Base-by-base conservation (phyloP, 1,140 invertebrate species). In the Drosophila paulistorum region DNA sequence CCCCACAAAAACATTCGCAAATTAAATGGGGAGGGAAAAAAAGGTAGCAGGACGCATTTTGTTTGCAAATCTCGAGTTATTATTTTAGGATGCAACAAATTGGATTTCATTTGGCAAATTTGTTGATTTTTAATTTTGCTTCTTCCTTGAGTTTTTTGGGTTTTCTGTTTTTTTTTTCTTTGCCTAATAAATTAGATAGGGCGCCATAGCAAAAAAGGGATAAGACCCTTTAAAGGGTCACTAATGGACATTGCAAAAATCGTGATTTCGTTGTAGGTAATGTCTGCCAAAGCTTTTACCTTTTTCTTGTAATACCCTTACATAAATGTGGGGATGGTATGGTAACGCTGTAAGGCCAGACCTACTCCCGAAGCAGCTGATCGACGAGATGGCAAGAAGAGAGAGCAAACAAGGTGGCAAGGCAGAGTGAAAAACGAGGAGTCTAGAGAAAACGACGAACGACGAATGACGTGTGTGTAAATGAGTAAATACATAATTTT, bases 81-180 rank as follows among this genome's bases (percentile, higher is more conserved):
- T 85, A 73, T 85, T 76, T 85, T 70, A 82, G 83, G 83, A 68
- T 48, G 63, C 57, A 55, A 58, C 60, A 73, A 87, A 82, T 76
- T 82, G 79, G 79, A 82, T 85, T 87, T 68, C 68, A 87, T 85
- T 76, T 81, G 71, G 75, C 73, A 77, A 76, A 82, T 82, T 85
- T 87, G 83, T 87, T 85, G 85, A 73, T 79, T 85, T 85, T 82
- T 82, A 85, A 85, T 87, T 87, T 77, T 45, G 45, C 66, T 59
- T 58, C 45, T 68, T 51, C 11, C 23, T 62, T 60, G 1, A 13
- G 4, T 39, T 39, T 11, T 11, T 11, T 13, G 11, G 37, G 37
- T 39, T 39, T 13, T 39, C 11, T 11, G 3, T 39, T 39, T 39
- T 39, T 2, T 5, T 39, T 39, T 4, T 4, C 3, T 10, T 45